A percentile compares a stretch with the other conserved stretches of the same genome.
Evolutionary conservation across 1,140 invertebrate species (phyloP).

Genomic region (Subanguina moxae): DNA sequence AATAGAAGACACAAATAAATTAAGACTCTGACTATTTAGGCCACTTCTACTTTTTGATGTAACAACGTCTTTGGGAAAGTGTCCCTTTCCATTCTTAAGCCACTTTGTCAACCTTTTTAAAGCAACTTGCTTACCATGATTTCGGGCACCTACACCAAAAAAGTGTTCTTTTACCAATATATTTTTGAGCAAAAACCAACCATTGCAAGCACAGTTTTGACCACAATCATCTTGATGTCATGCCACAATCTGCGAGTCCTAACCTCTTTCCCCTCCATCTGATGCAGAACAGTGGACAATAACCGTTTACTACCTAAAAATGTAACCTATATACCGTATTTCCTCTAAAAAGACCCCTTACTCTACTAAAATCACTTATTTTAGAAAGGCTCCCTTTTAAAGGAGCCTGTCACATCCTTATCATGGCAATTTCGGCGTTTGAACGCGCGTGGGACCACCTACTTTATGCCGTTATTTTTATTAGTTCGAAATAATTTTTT

Average conservation of each 20-base stretch:
- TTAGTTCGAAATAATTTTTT: too few relatives aligned
- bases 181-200: not conserved
- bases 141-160: slow-evolving; percentile 56
- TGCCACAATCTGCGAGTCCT: slow-evolving; percentile 60
- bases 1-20: too few relatives aligned
- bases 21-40: too few relatives aligned
- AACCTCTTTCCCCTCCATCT: slow-evolving; percentile 59
- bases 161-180: not conserved
- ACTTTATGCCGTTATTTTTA: too few relatives aligned
- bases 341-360: not conserved
- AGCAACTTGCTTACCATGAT: slow-evolving; percentile 52
- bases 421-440: too few relatives aligned
- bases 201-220: slow-evolving; percentile 62
- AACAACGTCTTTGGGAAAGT: too few relatives aligned
- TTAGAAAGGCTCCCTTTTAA: not conserved
- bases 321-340: too few relatives aligned
- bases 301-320: slow-evolving; percentile 62
- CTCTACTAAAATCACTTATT: not conserved
- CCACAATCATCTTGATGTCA: slow-evolving; percentile 62
- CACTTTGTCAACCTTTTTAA: not conserved
- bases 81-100: too few relatives aligned
- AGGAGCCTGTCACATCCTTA: too few relatives aligned
- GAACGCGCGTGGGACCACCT: too few relatives aligned
- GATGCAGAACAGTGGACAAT: slow-evolving; percentile 61
- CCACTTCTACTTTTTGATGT: too few relatives aligned